Evolutionary conservation across 1,140 invertebrate genomes (phyloP).

Genomic region (Meteorus sp.): DNA sequence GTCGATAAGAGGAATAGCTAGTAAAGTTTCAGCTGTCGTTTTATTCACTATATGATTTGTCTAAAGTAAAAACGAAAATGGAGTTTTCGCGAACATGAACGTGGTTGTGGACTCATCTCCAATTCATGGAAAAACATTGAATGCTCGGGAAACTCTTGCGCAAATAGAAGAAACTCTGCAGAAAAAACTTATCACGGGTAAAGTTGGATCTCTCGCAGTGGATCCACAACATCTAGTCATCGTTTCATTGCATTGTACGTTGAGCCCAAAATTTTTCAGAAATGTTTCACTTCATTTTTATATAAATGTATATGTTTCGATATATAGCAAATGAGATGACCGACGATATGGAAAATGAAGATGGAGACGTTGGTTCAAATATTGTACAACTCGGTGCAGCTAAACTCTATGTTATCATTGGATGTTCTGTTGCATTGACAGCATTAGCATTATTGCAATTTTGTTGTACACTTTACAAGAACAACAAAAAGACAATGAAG

Average conservation of each 20-base stretch:
- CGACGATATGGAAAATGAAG: slow-evolving; percentile 41
- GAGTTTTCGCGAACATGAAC: slow-evolving; percentile 68
- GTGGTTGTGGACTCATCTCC: slow-evolving; percentile 69
- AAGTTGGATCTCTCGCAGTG: slow-evolving; percentile 74
- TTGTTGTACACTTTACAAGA: slow-evolving; percentile 78
- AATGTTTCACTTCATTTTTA: too few species aligned
- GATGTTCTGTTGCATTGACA: slow-evolving; percentile 76
- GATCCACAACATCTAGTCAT: slow-evolving; percentile 77
- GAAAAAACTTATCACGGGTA: slow-evolving; percentile 70
- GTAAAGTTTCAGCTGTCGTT: too few species aligned
- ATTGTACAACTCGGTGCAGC: slow-evolving; percentile 54
- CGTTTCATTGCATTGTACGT: slow-evolving; percentile 61
- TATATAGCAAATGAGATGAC: slow-evolving; percentile 47
- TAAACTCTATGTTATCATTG: slow-evolving; percentile 81
- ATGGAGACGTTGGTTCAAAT: slow-evolving; percentile 38
- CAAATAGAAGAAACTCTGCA: slow-evolving; percentile 62
- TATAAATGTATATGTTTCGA: too few species aligned
- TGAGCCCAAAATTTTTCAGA: too few species aligned
- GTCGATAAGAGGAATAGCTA: too few species aligned
- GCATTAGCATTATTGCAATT: slow-evolving; percentile 82
- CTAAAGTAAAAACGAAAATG: slow-evolving; percentile 58
- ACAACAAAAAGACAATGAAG: slow-evolving; percentile 66
- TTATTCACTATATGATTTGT: slow-evolving; percentile 22
- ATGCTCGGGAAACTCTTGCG: slow-evolving; percentile 54
- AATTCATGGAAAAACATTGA: slow-evolving; percentile 62